Base-by-base conservation (phyloP, 2,888 invertebrate species). In the Acleris laterana region DNA sequence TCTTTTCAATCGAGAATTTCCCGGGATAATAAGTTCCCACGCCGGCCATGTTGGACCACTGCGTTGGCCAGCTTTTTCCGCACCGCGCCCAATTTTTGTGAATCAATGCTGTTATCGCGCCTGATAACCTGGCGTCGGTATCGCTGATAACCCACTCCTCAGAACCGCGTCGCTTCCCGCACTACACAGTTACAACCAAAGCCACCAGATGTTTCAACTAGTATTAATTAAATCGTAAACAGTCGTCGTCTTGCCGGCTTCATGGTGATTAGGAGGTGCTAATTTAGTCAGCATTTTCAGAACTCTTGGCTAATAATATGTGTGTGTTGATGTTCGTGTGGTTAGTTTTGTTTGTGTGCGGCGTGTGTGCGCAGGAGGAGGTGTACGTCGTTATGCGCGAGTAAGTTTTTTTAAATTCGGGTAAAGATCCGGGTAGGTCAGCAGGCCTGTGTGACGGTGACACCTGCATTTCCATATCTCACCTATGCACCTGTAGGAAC, bases 51-150 rank as follows among this genome's bases (percentile, higher is more conserved):
- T 9, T 4, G 32, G 32, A 32, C 3, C 32, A 32, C 32, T 1
- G 28, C 1, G 7, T 9, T 9, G 32, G 32, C 38, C 11, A 38
- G 13, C 38, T 38, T 4, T 38, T 38, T 20, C 42, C 38, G 17
- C 55, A 28, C 64, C 66, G 62, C 60, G 69, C 67, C 63, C 38
- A 69, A 61, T 62, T 42, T 62, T 13, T 22, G 62, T 61, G 59
- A 67, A 62, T 50, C 63, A 63, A 25, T 59, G 57, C 51, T 20
- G 60, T 59, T 65, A 68, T 59, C 67, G n/a, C 61, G 63, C 13
- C 53, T 32, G 62, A 62, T 62, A 62, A 62, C 62, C 62, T 56
- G 62, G 53, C 53, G 53, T 1, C 56, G 57, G 46, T 62, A 58
- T 51, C 57, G 57, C 22, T 42, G 63, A 63, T 63, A 65, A 65